Conservation (phyloP, 2,888 invertebrate genomes). For the Mimumesa dahlbomi region DNA sequence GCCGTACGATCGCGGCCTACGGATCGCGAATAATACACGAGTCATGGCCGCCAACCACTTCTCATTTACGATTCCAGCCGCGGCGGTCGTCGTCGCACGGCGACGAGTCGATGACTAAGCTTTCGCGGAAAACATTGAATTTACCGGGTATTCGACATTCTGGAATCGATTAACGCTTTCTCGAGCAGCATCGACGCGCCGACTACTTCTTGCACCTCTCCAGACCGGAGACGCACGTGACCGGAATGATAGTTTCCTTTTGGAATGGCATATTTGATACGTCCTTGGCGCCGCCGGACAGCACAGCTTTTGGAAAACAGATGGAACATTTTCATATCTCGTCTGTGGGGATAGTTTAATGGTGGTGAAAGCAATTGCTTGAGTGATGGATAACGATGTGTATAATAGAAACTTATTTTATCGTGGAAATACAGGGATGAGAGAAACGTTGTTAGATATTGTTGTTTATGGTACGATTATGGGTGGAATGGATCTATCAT, state of each 20-base stretch:
- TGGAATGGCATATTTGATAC: not conserved
- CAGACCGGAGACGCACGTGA: constrained; percentile 52
- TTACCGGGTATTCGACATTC: constrained; percentile 55
- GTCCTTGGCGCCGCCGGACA: too few relatives aligned
- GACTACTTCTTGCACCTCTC: constrained; percentile 55
- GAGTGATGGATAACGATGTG: too few relatives aligned
- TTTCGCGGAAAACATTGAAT: constrained; percentile 66
- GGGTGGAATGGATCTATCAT: too few relatives aligned
- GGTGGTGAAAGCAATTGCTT: too few relatives aligned
- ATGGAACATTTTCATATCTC: too few relatives aligned
- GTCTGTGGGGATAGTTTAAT: too few relatives aligned
- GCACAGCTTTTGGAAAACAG: too few relatives aligned
- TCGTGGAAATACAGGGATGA: too few relatives aligned
- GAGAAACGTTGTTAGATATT: too few relatives aligned
- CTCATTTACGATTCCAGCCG: constrained; percentile 60
- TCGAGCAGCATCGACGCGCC: constrained; percentile 38
- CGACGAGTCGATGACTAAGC: constrained; percentile 67
- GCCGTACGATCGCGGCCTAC: constrained; percentile 13
- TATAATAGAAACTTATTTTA: too few relatives aligned
- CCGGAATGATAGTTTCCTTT: constrained; percentile 39
- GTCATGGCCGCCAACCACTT: constrained; percentile 14
- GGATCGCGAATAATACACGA: constrained; percentile 32
- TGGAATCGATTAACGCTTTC: constrained; percentile 63
- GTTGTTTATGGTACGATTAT: too few relatives aligned
- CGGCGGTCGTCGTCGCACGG: constrained; percentile 21